Base-by-base conservation (phyloP, 2,888 invertebrate species). In the Callinectes sapidus region DNA sequence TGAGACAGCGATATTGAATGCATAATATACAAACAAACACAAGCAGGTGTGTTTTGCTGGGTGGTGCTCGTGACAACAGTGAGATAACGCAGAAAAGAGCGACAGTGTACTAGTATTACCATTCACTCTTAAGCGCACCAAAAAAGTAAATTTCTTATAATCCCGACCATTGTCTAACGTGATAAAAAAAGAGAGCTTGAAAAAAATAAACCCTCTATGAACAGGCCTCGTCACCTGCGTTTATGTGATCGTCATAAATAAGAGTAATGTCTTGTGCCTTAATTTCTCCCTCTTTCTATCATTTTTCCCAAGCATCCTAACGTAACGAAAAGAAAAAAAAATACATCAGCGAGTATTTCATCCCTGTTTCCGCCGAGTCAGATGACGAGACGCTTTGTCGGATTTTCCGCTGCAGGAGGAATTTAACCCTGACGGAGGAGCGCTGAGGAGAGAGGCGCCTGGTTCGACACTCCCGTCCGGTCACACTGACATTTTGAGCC, bases 351-450 rank as follows among this genome's bases (percentile, higher is more conserved):
- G n/a, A 48, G 90, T 81, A 81, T 54, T 54, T 90, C 89, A 35
- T 48, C 77, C 90, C 14, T 28, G 42, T 90, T 90, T 90, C 90
- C 86, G 86, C 39, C 85, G 86, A 61, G 90, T 90, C 90, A 85
- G 90, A 61, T 86, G 86, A 86, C 86, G 48, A 55, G 42, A 35
- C 48, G 39, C 32, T 66, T 55, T 85, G n/a, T 18, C 54, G 90
- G 90, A 61, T 85, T 90, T 90, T 90, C 85, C 90, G 39, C 85
- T 55, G 90, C 54, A 81, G 81, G 28, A 81, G 54, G 90, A 85
- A 54, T 90, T 81, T 85, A 85, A 85, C 55, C 90, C 54, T 55
- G 90, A 86, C 86, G 55, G 61, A 85, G 90, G 55, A 86, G n/a
- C 86, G 39, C 85, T n/a, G 77, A 28, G 23, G 85, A 42, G 48